Conservation (phyloP, 1,140 invertebrate genomes). For the Periplaneta americana region DNA sequence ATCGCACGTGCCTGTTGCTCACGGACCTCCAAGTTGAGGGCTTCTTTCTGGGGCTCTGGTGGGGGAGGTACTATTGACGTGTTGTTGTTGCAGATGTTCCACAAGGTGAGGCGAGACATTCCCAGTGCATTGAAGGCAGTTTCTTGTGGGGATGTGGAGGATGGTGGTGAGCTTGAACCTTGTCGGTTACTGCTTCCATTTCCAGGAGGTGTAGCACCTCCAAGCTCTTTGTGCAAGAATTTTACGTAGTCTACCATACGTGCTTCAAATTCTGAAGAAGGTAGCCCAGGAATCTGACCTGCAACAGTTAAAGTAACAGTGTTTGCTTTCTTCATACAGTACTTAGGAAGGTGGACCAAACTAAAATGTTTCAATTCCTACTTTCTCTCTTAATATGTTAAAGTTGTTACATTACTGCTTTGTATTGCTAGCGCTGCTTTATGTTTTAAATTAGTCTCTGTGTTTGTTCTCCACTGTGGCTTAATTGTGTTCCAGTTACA, state of each 20-base stretch:
- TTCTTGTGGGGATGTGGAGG: conserved; percentile 44
- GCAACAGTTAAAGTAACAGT: too few relatives aligned
- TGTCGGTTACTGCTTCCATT: conserved; percentile 40
- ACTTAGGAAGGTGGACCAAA: too few relatives aligned
- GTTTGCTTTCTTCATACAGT: too few relatives aligned
- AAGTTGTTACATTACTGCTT: too few relatives aligned
- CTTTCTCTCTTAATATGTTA: too few relatives aligned
- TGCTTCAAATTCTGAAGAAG: conserved; percentile 62
- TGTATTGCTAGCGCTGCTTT: too few relatives aligned
- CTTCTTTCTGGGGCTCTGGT: conserved; percentile 51
- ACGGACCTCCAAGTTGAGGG: conserved; percentile 51
- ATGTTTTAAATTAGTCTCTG: too few relatives aligned
- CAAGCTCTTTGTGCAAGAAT: conserved; percentile 44
- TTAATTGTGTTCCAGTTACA: too few relatives aligned
- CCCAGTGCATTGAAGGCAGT: conserved; percentile 60
- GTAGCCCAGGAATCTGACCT: conserved; percentile 45
- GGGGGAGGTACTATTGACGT: conserved; percentile 39
- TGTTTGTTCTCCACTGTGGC: too few relatives aligned
- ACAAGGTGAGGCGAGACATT: conserved; percentile 68
- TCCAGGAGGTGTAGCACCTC: conserved; percentile 35
- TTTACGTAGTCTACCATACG: conserved; percentile 75
- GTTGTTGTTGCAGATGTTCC: conserved; percentile 74
- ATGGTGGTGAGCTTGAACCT: conserved; percentile 50
- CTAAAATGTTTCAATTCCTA: too few relatives aligned
- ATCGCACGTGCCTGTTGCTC: conserved; percentile 22